Conservation (phyloP, 1,140 invertebrate species). For the Pristionchus pacificus region DNA sequence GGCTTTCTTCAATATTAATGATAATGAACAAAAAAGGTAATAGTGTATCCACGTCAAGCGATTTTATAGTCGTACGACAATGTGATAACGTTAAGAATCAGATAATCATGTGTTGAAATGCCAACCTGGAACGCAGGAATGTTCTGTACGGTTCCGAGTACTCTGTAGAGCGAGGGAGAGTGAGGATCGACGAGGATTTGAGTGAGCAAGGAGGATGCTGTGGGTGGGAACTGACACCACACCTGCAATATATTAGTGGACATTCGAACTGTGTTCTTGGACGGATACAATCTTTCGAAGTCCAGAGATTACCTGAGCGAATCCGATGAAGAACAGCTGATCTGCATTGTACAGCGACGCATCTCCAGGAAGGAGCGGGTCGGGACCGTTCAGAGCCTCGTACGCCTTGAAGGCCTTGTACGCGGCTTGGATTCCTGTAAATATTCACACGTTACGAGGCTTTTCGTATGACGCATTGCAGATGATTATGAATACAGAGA, state of each 20-base stretch:
- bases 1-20: too few species aligned
- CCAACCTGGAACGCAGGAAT: conserved; percentile 50
- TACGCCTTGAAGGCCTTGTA: conserved; percentile 40
- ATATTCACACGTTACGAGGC: neutral
- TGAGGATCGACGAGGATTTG: conserved; percentile 41
- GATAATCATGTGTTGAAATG: too few species aligned
- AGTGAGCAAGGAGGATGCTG: neutral
- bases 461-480: neutral
- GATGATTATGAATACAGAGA: neutral
- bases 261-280: too few species aligned
- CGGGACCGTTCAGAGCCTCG: conserved; percentile 31
- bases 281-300: too few species aligned
- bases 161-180: conserved; percentile 43
- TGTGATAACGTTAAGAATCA: too few species aligned
- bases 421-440: conserved; percentile 37
- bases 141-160: conserved; percentile 48
- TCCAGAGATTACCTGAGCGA: conserved; percentile 35
- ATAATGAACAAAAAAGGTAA: neutral
- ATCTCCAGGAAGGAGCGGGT: conserved; percentile 32
- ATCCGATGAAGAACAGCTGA: conserved; percentile 45
- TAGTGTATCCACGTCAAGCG: neutral
- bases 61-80: neutral
- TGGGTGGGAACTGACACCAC: conserved; percentile 28
- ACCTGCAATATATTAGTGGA: conserved; percentile 19
- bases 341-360: conserved; percentile 26